These are phyloP conservation scores for Stenotaenia linearis DNA, from an alignment of 2,888 invertebrate species.

Conservation along the genomic window DNA sequence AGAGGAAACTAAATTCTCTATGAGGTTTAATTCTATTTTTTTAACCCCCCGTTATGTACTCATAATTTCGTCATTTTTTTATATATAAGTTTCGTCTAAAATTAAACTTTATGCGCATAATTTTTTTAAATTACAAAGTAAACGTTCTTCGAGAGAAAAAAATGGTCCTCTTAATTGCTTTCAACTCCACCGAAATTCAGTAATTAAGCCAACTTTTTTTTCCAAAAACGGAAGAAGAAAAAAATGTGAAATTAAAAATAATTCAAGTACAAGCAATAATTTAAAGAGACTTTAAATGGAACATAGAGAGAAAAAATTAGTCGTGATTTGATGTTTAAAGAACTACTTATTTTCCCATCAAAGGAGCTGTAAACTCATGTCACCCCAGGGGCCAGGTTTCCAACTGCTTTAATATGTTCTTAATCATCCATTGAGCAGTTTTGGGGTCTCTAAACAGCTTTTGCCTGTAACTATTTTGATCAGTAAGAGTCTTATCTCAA, in stretches of 20 bases:
- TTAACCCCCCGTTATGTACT: background rate
- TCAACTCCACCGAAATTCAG: background rate
- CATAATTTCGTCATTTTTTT: constrained; percentile 2
- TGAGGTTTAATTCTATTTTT: background rate
- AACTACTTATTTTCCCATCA: background rate
- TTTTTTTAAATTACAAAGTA: background rate
- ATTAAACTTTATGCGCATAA: background rate
- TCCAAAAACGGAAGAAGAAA: background rate
- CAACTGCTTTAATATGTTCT: constrained; percentile 24
- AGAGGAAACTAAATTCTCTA: background rate
- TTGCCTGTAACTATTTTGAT: constrained; percentile 13
- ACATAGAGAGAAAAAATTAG: background rate
- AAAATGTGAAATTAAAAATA: background rate
- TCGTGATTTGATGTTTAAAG: background rate
- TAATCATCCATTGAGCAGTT: constrained; percentile 13
- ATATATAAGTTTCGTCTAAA: background rate
- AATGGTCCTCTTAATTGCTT: background rate
- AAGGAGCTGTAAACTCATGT: constrained; percentile 6
- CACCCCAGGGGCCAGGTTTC: constrained; percentile 16
- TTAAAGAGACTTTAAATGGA: background rate
- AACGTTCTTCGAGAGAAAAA: background rate
- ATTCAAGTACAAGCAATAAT: background rate
- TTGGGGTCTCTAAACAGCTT: constrained; percentile 10
- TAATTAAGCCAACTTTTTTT: background rate
- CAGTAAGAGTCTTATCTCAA: background rate